Percentiles rank a stretch among this genome's conserved stretches.
Conservation (phyloP, 2,113 vertebrate species). For the Triplophysa tibetana region DNA sequence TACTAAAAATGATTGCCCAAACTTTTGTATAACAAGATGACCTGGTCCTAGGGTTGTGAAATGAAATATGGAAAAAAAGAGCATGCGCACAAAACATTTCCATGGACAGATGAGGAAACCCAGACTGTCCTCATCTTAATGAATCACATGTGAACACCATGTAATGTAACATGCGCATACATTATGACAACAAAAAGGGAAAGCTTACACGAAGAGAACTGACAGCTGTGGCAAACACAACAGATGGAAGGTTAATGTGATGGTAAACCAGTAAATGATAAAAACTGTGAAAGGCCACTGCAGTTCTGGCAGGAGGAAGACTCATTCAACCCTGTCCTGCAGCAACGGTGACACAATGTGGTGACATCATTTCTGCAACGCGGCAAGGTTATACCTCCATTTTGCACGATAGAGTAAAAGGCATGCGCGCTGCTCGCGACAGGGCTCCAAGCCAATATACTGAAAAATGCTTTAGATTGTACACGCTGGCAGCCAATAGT, state of each 20-base stretch:
- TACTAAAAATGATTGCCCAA: background rate
- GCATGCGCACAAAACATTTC: constrained; percentile 3
- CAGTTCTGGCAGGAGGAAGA: constrained; percentile 24
- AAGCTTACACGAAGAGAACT: constrained; percentile 5
- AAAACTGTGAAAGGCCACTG: constrained; percentile 41
- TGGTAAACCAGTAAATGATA: constrained; percentile 22
- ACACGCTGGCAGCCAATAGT: constrained; percentile 73
- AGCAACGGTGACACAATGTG: constrained; percentile 66
- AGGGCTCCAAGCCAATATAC: constrained; percentile 29
- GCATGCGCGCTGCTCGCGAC: constrained; percentile 1
- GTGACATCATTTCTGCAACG: constrained; percentile 74
- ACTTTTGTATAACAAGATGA: constrained; percentile 9
- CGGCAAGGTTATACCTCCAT: constrained; percentile 71
- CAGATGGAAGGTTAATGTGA: constrained; percentile 30
- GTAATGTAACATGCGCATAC: constrained; percentile 22
- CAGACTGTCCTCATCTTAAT: constrained; percentile 16
- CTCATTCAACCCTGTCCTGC: constrained; percentile 60
- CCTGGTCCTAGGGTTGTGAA: background rate
- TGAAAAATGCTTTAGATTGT: constrained; percentile 73
- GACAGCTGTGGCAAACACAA: constrained; percentile 7
- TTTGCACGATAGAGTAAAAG: constrained; percentile 35
- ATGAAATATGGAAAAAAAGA: background rate
- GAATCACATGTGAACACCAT: constrained; percentile 13
- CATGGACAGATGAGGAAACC: constrained; percentile 44
- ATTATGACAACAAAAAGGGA: constrained; percentile 1